Evolutionary conservation across 2,888 invertebrate species (phyloP), one percentile per base, ranked within the genome.

Genomic region (Yponomeuta plumbellus): DNA sequence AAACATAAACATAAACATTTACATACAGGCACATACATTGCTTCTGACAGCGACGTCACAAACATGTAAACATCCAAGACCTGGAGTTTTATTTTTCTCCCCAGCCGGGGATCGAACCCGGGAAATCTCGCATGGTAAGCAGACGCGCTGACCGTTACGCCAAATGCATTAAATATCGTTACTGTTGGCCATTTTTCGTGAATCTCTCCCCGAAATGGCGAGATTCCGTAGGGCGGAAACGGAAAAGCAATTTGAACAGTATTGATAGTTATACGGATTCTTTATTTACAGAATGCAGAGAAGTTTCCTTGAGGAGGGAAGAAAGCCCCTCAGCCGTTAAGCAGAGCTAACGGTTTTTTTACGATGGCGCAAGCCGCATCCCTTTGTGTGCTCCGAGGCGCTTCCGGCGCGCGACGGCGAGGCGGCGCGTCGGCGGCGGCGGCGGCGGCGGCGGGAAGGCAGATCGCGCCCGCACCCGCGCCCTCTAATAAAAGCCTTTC

Each of bases 341-440:
- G 71, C 70, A 67, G 44, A 26, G 59, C 64, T 71, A 78, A 77
- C 74, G 76, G 70, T 74, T 74, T 77, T 80, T 81, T 81, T 80
- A 81, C 78, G 82, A 81, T 73, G 74, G 73, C 67, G 71, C 71
- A 77, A 78, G 75, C 75, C 77, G 71, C 75, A 74, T 76, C 76
- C 72, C 75, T 76, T 80, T 75, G 75, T 75, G 44, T 22, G 40
- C 63, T 44, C 63, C 63, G 68, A 70, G 67, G n/a, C n/a, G 61
- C 71, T 74, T 75, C 72, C 72, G 72, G 65, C 68, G 70, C 70
- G 52, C 17, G 20, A 21, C 22, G 40, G 52, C 17, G 20, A 21
- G 52, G 23, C 56, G 58, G 66, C 67, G 23, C 56, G 58, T 61
- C 67, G 67, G 68, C 66, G 59, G 67, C 67, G 67, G 69, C 68